A percentile compares a stretch with the other conserved stretches of the same genome.
Conservation (phyloP, 2,797 vertebrate genomes). For the Geotrypetes seraphini region DNA sequence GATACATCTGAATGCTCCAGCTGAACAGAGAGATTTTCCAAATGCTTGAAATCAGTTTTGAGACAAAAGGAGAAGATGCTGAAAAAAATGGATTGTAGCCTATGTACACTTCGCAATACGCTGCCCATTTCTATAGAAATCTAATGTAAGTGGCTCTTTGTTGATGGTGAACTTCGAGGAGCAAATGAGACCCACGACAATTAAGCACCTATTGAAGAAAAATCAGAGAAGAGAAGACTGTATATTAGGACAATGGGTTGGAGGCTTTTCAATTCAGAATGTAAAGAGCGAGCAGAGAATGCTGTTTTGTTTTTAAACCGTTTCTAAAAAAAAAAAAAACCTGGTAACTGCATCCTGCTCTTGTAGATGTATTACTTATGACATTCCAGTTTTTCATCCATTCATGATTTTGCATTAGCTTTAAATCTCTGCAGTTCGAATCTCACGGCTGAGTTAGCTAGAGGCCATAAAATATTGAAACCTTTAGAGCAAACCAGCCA, state of each 20-base stretch:
- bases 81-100: constrained; percentile 86
- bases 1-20: constrained; percentile 62
- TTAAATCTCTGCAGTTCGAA: constrained; percentile 99
- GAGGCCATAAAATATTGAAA: constrained; percentile 99
- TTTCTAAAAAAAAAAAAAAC: too few relatives aligned
- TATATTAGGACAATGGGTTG: constrained; percentile 75
- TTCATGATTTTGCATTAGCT: constrained; percentile 99
- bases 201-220: constrained; percentile 85
- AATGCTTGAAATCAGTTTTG: constrained; percentile 97
- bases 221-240: constrained; percentile 63
- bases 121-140: constrained; percentile 77
- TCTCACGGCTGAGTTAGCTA: constrained; percentile 97
- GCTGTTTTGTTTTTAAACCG: constrained; percentile 80
- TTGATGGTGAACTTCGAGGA: constrained; percentile 66
- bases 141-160: constrained; percentile 74
- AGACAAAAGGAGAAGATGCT: constrained; percentile 63
- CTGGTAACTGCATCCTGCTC: constrained; percentile 73
- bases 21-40: constrained; percentile 97
- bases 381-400: constrained; percentile 96
- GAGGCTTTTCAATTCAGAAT: constrained; percentile 86
- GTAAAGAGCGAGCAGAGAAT: constrained; percentile 78
- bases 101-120: constrained; percentile 71
- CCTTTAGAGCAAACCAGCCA: constrained; percentile 89
- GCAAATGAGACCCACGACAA: constrained; percentile 67
- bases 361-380: constrained; percentile 97